Conservation (phyloP, 2,797 vertebrate genomes). For the Lepus townsendii region DNA sequence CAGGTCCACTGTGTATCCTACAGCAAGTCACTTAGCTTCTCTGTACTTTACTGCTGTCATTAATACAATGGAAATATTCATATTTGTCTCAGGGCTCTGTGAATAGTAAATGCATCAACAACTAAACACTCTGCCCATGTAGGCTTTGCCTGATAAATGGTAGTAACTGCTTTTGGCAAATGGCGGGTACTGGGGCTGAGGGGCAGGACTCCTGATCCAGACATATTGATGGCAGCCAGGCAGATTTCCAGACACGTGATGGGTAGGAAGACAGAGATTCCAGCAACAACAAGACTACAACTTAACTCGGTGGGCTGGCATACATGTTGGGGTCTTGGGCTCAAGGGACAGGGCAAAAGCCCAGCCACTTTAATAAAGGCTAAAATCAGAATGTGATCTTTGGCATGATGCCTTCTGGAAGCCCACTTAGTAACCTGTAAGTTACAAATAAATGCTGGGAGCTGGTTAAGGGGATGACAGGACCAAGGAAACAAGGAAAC, state of each 20-base stretch:
- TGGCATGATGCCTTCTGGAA: not conserved
- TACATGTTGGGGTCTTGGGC: not conserved
- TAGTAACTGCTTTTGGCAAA: not conserved
- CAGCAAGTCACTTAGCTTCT: not conserved
- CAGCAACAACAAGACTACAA: not conserved
- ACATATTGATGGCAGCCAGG: not conserved
- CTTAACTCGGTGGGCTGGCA: not conserved
- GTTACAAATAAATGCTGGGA: not conserved
- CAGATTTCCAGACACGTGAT: not conserved
- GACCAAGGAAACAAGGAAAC: not conserved
- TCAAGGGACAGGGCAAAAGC: not conserved
- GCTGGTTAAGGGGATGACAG: not conserved
- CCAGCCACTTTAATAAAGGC: not conserved
- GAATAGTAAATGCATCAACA: not conserved
- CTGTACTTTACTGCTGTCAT: constrained; percentile 3
- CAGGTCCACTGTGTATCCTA: not conserved
- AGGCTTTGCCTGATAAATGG: not conserved
- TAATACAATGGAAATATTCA: not conserved
- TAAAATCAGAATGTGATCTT: not conserved
- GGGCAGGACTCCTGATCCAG: not conserved
- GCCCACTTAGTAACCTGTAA: rapidly evolving
- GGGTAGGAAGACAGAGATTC: not conserved
- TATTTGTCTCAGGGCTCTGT: not conserved
- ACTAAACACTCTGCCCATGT: not conserved
- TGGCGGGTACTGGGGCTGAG: not conserved